A percentile compares a stretch with the other conserved stretches of the same genome.
Conservation (phyloP, 2,797 vertebrate species). For the Scyliorhinus canicula region DNA sequence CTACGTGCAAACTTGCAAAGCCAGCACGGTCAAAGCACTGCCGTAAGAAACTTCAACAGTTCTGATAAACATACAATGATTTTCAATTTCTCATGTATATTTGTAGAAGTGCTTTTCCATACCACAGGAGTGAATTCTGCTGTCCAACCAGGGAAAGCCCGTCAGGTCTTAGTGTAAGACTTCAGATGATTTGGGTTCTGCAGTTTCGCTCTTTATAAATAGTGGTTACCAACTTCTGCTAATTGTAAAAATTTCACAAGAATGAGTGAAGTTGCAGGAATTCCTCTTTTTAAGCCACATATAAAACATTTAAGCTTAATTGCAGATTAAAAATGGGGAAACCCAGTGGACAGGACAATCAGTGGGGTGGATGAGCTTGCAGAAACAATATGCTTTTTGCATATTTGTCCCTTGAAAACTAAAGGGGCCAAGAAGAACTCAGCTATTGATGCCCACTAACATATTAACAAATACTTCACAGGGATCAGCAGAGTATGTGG, state of each 20-base stretch:
- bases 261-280: not conserved
- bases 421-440: not conserved
- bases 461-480: not conserved
- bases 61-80: not conserved
- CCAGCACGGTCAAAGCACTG: conserved; percentile 94
- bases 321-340: not conserved
- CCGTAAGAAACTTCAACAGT: conserved; percentile 60
- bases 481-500: not conserved
- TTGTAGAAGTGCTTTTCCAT: not conserved
- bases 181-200: not conserved
- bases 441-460: not conserved
- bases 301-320: not conserved
- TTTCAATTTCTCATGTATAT: not conserved
- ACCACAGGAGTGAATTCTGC: not conserved
- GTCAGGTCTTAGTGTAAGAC: not conserved
- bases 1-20: conserved; percentile 72
- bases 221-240: not conserved
- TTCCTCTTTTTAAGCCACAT: not conserved
- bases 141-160: not conserved
- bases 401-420: not conserved
- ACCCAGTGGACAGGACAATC: not conserved
- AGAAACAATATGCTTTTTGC: not conserved
- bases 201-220: not conserved
- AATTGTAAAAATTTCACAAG: not conserved
- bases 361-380: not conserved